phyloP scores from a whole-genome alignment of 2,113 vertebrate genomes.

The Hippocampus guttulatus region DNA sequence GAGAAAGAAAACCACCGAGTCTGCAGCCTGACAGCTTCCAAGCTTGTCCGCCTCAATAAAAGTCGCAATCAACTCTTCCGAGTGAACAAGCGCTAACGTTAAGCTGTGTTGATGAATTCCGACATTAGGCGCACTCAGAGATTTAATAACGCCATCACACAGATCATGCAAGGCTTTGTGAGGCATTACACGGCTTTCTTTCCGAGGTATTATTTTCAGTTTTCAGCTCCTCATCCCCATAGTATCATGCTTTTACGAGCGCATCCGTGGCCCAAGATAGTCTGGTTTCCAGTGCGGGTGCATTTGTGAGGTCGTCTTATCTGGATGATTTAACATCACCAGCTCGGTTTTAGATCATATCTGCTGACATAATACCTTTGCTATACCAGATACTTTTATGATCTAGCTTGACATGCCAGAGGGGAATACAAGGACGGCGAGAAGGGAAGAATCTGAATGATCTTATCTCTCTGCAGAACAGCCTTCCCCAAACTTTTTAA shows the following conservation, averaged over 20 bases:
- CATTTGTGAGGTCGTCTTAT: not conserved
- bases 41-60: not conserved
- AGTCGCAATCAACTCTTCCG: not conserved
- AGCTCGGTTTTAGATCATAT: not conserved
- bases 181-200: not conserved
- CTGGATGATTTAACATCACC: not conserved
- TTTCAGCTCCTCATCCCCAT: not conserved
- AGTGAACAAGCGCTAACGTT: not conserved
- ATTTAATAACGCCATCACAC: not conserved
- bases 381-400: conserved; percentile 1
- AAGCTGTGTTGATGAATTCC: not conserved
- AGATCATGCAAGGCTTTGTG: conserved; percentile 2
- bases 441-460: not conserved
- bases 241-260: not conserved
- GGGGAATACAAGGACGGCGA: not conserved
- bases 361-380: conserved; percentile 6
- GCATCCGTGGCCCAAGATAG: not conserved
- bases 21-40: not conserved
- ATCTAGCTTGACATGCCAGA: not conserved
- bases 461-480: not conserved
- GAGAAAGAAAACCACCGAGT: not conserved
- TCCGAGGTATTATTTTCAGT: not conserved
- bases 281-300: not conserved
- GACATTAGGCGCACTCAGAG: not conserved
- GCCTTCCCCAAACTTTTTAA: not conserved